Percentiles rank a stretch among this genome's conserved stretches.
These are phyloP conservation scores for Sinodicranocentrus sp. DNA, from an alignment of 2,888 invertebrate species.

Conservation along the genomic window DNA sequence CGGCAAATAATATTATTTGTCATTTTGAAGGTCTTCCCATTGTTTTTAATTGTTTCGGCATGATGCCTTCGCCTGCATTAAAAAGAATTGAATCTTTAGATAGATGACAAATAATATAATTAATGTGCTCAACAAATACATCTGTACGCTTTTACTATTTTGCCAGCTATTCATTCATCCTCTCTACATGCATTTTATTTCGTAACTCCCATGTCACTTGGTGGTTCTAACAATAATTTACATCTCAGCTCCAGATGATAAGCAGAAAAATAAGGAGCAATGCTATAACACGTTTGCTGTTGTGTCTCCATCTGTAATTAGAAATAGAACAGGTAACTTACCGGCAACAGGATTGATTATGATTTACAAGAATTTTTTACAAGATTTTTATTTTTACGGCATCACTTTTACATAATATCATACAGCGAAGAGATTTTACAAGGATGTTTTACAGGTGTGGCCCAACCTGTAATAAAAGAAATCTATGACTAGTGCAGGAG, in stretches of 20 bases:
- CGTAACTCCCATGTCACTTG: not conserved
- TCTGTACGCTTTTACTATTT: too few species aligned
- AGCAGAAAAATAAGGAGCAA: not conserved
- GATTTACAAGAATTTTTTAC: constrained; percentile 25
- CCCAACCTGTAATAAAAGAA: constrained; percentile 30
- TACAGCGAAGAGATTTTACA: constrained; percentile 12
- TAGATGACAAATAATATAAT: too few species aligned
- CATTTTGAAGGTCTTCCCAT: too few species aligned
- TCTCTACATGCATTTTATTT: not conserved
- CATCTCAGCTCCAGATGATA: constrained; percentile 2
- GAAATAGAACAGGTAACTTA: constrained; percentile 15
- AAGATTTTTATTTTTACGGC: not conserved
- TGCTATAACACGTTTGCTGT: not conserved
- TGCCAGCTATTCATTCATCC: not conserved
- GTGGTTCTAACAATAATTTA: constrained; percentile 1
- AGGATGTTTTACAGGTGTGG: constrained; percentile 54
- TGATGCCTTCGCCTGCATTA: too few species aligned
- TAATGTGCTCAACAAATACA: too few species aligned
- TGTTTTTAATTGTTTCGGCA: too few species aligned
- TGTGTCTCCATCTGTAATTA: constrained; percentile 5
- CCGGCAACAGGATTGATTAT: constrained; percentile 16
- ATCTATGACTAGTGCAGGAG: constrained; percentile 3
- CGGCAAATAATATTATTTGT: too few species aligned
- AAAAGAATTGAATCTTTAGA: too few species aligned
- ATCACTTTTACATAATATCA: constrained; percentile 10